Evolutionary conservation across 35 echinoderm and acorn worm species (phyloP), one percentile per base, ranked within the genome.

Genomic region (Patiria miniata): DNA sequence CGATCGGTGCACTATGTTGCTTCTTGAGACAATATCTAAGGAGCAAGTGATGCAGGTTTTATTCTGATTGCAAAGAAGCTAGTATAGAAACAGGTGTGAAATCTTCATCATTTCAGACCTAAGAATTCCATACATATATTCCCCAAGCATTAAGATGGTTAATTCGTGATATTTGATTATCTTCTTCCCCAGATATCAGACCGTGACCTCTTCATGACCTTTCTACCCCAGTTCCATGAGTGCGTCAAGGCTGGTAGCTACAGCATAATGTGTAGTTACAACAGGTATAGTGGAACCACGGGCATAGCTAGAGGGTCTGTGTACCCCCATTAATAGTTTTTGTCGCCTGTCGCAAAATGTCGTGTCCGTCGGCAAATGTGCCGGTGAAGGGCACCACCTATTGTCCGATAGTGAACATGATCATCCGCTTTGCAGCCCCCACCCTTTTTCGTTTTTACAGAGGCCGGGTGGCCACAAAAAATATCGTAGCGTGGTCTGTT

Each of bases 211-310:
- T 80, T 53, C 42, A 87, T 84, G 84, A 95, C 93, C 29, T 95
- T 77, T 68, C 55, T 95, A n/a, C 93, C 93, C 51, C 80, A 80
- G 21, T 95, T 95, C 39, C 90, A 95, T 39, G 93, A 95, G 77
- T 95, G 93, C 91, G 89, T 95, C 10, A 95, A 95, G 61, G 93
- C 93, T n/a, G 93, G 93, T 50, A 85, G 84, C 0, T 95, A 91
- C 86, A 95, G 89, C 81, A 39, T 95, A 21, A 91, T 95, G 89
- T 95, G 93, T 53, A 95, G 93, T 57, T 95, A 95, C 68, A 95
- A 95, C 78, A 95, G 93, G 93, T 95, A 76, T 5, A 36, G 47
- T 26, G 23, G 29, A 51, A 19, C 0, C 33, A 23, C 17, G 61
- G 39, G 14, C 26, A 14, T 52, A 21, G 26, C 39, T 8, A 38